Evolutionary conservation across 2,888 invertebrate genomes (phyloP).

Genomic region (Sympetrum striolatum): DNA sequence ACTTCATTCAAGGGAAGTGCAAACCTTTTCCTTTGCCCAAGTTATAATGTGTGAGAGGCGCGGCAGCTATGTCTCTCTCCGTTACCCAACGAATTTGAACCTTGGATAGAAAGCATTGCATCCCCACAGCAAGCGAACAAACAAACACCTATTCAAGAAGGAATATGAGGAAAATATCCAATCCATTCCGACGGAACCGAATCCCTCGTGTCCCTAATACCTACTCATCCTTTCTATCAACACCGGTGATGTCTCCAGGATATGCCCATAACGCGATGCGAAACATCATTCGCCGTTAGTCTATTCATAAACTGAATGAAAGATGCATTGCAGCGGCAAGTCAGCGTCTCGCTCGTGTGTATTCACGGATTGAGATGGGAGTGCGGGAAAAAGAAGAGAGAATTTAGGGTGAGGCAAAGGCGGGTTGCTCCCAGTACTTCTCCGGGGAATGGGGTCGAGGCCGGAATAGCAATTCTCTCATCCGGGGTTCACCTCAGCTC

Average conservation of each 20-base stretch:
- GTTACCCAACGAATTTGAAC: neutral
- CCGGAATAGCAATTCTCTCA: slow-evolving; percentile 23
- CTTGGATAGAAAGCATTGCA: neutral
- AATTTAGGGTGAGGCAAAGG: neutral
- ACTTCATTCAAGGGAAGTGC: too few species aligned
- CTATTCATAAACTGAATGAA: neutral
- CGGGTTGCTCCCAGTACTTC: slow-evolving; percentile 10
- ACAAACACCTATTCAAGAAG: neutral
- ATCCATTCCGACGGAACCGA: neutral
- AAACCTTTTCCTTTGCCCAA: too few species aligned
- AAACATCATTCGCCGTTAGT: neutral
- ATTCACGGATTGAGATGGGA: neutral
- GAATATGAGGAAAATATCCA: neutral
- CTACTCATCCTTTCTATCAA: neutral
- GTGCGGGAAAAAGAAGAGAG: neutral
- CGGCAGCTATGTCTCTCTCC: too few species aligned
- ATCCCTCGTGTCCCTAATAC: neutral
- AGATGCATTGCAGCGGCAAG: neutral
- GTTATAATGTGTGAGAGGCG: too few species aligned
- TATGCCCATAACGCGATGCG: neutral
- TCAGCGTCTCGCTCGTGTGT: neutral
- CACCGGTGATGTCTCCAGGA: neutral
- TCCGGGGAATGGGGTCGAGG: slow-evolving; percentile 31
- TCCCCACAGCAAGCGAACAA: neutral
- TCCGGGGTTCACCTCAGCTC: neutral